Percentiles rank a stretch among this genome's conserved stretches.
Conservation (phyloP, 2,797 vertebrate species). For the Propithecus deckenii region DNA sequence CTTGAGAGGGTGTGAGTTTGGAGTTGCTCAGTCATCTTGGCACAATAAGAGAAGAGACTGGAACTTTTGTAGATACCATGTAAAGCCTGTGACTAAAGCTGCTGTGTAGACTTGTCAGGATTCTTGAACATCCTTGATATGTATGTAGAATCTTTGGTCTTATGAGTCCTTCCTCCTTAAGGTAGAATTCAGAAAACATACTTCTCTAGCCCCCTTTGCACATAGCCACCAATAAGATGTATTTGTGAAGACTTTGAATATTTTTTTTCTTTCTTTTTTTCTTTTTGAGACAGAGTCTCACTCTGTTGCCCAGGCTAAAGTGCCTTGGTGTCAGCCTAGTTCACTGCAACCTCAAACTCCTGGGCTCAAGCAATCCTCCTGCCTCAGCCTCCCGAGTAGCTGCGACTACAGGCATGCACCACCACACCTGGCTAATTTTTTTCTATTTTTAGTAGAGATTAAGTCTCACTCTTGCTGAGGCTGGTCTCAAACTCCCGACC, state of each 20-base stretch:
- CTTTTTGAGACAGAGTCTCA: no score
- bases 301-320: no score
- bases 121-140: not conserved
- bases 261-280: no score
- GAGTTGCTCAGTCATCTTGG: not conserved
- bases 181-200: not conserved
- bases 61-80: not conserved
- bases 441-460: no score
- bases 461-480: no score
- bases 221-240: not conserved
- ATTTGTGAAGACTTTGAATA: not conserved
- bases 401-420: no score
- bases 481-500: no score
- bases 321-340: no score
- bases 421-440: no score
- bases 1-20: not conserved
- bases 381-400: no score
- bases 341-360: no score
- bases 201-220: not conserved
- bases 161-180: not conserved
- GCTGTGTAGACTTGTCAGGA: not conserved
- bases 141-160: not conserved
- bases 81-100: not conserved
- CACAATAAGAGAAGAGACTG: not conserved
- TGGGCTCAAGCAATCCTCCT: no score